Percentiles rank a stretch among this genome's conserved stretches.
Conservation (phyloP, 2,888 invertebrate genomes). For the Polymixis lichenea region DNA sequence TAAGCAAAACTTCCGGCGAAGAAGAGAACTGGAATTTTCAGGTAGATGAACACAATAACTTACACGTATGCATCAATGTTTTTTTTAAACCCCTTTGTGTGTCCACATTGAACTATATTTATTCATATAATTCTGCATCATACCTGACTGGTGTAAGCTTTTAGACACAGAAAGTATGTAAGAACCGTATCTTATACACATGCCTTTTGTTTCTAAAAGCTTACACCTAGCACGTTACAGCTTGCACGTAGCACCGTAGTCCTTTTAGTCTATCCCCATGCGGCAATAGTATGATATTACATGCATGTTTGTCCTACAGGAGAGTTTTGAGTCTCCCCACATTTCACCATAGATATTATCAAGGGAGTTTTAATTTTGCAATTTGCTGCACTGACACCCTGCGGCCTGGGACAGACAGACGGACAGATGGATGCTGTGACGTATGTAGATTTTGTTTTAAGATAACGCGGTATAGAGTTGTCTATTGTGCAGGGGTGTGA, state of each 20-base stretch:
- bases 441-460: constrained; percentile 79
- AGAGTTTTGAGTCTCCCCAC: constrained; percentile 45
- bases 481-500: constrained; percentile 64
- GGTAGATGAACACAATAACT: not conserved
- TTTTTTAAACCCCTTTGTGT: not conserved
- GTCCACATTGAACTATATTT: not conserved
- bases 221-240: too few relatives aligned
- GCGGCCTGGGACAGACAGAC: constrained; percentile 62
- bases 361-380: constrained; percentile 88
- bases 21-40: not conserved
- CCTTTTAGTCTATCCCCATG: constrained; percentile 7
- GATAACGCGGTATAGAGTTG: constrained; percentile 74
- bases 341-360: constrained; percentile 75
- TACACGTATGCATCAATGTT: not conserved
- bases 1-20: not conserved
- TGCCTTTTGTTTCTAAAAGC: too few relatives aligned
- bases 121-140: not conserved
- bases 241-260: not conserved
- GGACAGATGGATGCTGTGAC: constrained; percentile 79
- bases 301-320: constrained; percentile 32
- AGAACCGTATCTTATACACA: too few relatives aligned
- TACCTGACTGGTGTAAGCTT: too few relatives aligned
- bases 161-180: not conserved
- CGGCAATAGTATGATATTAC: constrained; percentile 41
- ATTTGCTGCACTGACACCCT: constrained; percentile 81